phyloP scores from a whole-genome alignment of 1,140 invertebrate genomes.

The Anthonomus grandis region DNA sequence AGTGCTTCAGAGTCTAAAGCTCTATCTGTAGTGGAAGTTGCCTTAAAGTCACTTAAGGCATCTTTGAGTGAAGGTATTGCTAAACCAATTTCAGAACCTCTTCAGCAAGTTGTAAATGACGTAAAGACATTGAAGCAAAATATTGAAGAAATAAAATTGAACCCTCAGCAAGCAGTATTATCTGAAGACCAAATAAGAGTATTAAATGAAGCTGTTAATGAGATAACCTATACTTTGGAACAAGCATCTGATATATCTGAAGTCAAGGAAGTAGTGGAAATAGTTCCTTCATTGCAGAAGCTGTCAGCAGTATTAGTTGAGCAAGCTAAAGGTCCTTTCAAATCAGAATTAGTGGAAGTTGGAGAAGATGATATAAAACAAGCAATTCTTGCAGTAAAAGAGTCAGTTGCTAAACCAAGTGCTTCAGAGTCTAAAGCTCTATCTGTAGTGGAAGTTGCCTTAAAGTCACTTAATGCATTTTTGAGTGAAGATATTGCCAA shows the following conservation, averaged over 20 bases:
- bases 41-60: not conserved
- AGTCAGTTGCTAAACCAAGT: too few relatives aligned
- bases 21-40: conserved; percentile 1
- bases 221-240: not conserved
- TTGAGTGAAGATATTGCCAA: too few relatives aligned
- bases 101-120: conserved; percentile 1
- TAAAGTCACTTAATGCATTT: too few relatives aligned
- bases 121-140: conserved; percentile 21
- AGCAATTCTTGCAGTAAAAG: too few relatives aligned
- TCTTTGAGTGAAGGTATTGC: not conserved
- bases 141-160: conserved; percentile 14
- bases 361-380: too few relatives aligned
- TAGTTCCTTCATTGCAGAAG: conserved; percentile 6
- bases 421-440: too few relatives aligned
- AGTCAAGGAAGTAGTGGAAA: conserved; percentile 1
- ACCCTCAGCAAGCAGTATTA: conserved; percentile 22
- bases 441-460: too few relatives aligned
- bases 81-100: not conserved
- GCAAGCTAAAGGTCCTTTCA: conserved; percentile 7
- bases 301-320: conserved; percentile 1
- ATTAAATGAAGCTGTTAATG: conserved; percentile 1
- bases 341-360: too few relatives aligned
- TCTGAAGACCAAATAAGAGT: conserved; percentile 16
- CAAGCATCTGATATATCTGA: not conserved
- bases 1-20: not conserved